Conservation (phyloP, 2,113 vertebrate species). For the Formicarius rufipectus region DNA sequence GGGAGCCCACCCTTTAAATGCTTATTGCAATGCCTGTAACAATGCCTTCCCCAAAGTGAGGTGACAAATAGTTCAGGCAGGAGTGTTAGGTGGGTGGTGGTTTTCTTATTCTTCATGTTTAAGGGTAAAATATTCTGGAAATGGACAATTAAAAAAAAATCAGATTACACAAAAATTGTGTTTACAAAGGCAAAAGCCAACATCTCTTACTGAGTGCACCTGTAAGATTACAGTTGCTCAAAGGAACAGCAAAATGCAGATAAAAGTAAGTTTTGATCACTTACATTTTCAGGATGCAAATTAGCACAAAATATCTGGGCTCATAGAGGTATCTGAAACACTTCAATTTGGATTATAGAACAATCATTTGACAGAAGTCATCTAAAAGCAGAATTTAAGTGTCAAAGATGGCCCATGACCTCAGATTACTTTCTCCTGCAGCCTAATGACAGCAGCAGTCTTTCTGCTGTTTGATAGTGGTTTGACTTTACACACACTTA, state of each 20-base stretch:
- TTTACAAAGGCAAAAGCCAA: background rate
- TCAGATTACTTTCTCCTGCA: background rate
- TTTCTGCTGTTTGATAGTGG: background rate
- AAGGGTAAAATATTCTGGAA: background rate
- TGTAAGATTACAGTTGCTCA: background rate
- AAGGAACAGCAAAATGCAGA: background rate
- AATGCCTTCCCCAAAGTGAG: background rate
- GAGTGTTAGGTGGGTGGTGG: background rate
- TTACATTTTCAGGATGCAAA: background rate
- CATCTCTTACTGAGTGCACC: background rate
- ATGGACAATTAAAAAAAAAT: background rate
- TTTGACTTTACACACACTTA: background rate
- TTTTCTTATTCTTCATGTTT: background rate
- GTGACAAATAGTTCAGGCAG: background rate
- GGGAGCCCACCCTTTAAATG: background rate
- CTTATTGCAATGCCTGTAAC: background rate
- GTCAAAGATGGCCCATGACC: background rate
- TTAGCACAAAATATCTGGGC: background rate
- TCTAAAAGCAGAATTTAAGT: background rate
- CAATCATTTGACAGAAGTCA: background rate
- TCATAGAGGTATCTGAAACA: background rate
- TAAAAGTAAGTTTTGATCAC: background rate
- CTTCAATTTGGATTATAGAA: background rate
- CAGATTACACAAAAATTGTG: rapidly evolving
- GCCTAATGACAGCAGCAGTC: background rate